Evolutionary conservation across 1,140 invertebrate species (phyloP).

Genomic region (Hesperophylax magnus): DNA sequence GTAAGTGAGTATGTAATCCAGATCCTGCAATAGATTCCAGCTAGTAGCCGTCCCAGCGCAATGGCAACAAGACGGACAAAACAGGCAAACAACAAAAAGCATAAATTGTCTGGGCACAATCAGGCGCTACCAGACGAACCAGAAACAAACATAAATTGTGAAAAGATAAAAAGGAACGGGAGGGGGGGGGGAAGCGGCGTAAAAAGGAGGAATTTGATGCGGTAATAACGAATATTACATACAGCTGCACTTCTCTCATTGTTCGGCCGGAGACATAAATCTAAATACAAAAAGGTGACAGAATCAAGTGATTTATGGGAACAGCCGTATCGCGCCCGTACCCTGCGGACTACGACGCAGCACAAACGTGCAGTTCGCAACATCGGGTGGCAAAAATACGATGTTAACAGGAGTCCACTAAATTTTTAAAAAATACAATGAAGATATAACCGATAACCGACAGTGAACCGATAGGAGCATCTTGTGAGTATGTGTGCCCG

Average conservation of each 20-base stretch:
- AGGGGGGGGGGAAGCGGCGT: slow-evolving; percentile 8
- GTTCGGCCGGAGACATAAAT: slow-evolving; percentile 55
- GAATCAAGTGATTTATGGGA: slow-evolving; percentile 55
- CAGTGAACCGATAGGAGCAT: too few relatives aligned
- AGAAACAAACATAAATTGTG: slow-evolving; percentile 47
- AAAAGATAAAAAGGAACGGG: slow-evolving; percentile 41
- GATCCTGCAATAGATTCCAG: slow-evolving; percentile 16
- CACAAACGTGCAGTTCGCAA: background rate
- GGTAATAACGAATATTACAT: slow-evolving; percentile 59
- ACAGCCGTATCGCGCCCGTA: background rate
- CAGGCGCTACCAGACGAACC: slow-evolving; percentile 41
- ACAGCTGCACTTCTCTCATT: slow-evolving; percentile 57
- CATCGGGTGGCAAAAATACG: too few relatives aligned
- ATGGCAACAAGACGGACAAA: slow-evolving; percentile 36
- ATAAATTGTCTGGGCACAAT: slow-evolving; percentile 48
- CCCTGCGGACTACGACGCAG: background rate
- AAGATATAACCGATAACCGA: too few relatives aligned
- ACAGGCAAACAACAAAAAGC: slow-evolving; percentile 30
- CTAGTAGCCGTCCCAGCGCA: background rate
- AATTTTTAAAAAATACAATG: too few relatives aligned
- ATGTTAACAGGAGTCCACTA: too few relatives aligned
- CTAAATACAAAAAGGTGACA: slow-evolving; percentile 57
- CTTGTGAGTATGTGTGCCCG: too few relatives aligned
- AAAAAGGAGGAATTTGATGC: slow-evolving; percentile 57
- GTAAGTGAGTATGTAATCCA: background rate